Evolutionary conservation across 2,888 invertebrate species (phyloP).

Genomic region (Microctonus aethiopoides): DNA sequence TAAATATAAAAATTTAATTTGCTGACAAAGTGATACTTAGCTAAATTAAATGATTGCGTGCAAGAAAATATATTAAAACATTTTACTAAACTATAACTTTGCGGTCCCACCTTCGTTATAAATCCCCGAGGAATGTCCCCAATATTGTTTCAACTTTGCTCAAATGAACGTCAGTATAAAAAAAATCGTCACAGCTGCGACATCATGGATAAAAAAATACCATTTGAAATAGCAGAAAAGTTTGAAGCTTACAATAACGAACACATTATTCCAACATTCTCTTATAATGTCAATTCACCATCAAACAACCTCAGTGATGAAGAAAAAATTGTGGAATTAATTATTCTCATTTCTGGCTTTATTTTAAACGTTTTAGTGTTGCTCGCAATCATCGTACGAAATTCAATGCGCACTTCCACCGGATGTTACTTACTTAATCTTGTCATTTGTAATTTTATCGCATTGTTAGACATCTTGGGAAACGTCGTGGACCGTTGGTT

Average conservation of each 20-base stretch:
- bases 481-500: conserved; percentile 47
- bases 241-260: conserved; percentile 20
- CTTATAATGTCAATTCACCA: conserved; percentile 32
- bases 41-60: conserved; percentile 50
- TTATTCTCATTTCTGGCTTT: conserved; percentile 36
- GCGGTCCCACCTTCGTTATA: background rate
- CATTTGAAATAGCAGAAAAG: conserved; percentile 20
- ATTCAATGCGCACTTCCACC: conserved; percentile 42
- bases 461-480: conserved; percentile 49
- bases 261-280: conserved; percentile 29
- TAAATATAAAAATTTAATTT: background rate
- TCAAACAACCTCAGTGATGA: background rate
- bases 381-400: conserved; percentile 35
- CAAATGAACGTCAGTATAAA: conserved; percentile 6
- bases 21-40: conserved; percentile 37
- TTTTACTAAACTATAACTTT: background rate
- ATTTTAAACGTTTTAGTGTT: conserved; percentile 40
- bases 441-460: conserved; percentile 50
- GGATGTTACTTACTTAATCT: conserved; percentile 53
- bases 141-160: background rate
- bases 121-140: background rate
- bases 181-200: conserved; percentile 2
- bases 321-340: conserved; percentile 33
- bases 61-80: background rate
- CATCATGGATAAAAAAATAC: conserved; percentile 1